These are phyloP conservation scores for Psylliodes chrysocephalus DNA, from an alignment of 2,888 invertebrate species.

Conservation along the genomic window DNA sequence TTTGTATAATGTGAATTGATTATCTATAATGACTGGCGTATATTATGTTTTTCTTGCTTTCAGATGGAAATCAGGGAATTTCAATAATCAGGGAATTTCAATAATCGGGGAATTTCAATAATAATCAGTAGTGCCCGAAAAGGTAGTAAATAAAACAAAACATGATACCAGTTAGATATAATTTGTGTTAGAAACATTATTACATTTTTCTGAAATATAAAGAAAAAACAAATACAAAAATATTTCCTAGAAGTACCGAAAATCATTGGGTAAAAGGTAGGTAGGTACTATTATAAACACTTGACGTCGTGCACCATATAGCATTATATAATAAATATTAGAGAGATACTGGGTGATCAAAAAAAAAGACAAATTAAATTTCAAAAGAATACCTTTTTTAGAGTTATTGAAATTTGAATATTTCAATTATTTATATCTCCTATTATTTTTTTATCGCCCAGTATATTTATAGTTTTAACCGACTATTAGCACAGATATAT, in stretches of 20 bases:
- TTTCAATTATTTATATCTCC: no score
- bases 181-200: constrained; percentile 21
- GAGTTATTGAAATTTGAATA: no score
- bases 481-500: constrained; percentile 12
- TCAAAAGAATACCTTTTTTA: no score
- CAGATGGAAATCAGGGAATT: no score
- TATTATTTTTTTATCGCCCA: constrained; percentile 14
- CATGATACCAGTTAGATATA: constrained; percentile 32
- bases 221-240: constrained; percentile 8
- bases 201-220: constrained; percentile 16
- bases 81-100: no score
- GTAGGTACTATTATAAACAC: constrained; percentile 7
- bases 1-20: no score
- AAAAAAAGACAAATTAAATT: no score
- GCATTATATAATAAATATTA: constrained; percentile 7
- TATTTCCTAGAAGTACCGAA: constrained; percentile 1
- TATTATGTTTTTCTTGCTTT: no score
- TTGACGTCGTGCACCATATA: constrained; percentile 24
- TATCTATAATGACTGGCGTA: no score
- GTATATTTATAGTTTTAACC: background rate
- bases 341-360: constrained; percentile 4
- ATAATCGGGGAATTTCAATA: background rate
- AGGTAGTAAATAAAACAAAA: background rate
- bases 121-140: no score
- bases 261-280: background rate